A percentile compares a stretch with the other conserved stretches of the same genome.
These are phyloP conservation scores for Butorides virescens DNA, from an alignment of 2,113 vertebrate species.

Conservation along the genomic window DNA sequence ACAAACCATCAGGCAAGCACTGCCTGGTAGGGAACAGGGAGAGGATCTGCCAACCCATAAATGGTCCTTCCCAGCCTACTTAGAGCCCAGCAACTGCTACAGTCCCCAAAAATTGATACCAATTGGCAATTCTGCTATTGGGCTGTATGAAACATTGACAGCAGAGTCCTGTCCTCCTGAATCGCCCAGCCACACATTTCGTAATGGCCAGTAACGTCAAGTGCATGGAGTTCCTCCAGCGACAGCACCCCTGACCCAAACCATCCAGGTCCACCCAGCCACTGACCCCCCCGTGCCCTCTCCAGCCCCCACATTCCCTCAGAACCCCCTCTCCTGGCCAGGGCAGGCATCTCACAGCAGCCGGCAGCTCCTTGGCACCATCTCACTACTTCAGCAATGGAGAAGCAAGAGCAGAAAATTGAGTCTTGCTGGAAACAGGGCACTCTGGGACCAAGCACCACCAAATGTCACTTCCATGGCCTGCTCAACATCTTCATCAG, in stretches of 20 bases:
- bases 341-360: background rate
- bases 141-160: background rate
- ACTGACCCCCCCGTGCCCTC: accelerated
- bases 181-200: background rate
- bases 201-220: accelerated
- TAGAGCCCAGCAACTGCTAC: background rate
- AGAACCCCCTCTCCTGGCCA: background rate
- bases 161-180: background rate
- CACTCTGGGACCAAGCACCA: background rate
- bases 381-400: background rate
- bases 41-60: background rate
- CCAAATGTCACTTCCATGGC: background rate
- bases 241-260: background rate
- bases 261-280: background rate
- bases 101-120: background rate
- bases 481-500: background rate
- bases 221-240: accelerated
- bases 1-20: background rate
- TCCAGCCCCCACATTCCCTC: accelerated
- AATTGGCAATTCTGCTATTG: background rate
- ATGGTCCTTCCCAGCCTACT: background rate
- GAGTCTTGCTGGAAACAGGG: background rate
- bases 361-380: background rate
- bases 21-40: background rate
- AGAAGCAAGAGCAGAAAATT: background rate